phyloP scores from a whole-genome alignment of 1,140 invertebrate genomes.

The Dufourea novaeangliae region DNA sequence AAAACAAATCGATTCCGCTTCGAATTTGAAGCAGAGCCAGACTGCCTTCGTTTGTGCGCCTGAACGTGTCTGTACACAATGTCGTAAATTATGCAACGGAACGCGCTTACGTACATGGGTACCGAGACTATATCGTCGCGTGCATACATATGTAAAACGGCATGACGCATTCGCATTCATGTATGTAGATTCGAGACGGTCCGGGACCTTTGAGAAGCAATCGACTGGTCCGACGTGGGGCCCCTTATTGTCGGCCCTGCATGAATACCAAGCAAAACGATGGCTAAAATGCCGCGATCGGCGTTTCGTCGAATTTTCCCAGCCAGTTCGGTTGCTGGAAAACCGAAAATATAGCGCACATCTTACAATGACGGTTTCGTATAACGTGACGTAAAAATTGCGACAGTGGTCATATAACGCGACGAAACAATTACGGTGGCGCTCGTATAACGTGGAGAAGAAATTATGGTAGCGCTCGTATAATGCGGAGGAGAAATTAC shows the following conservation, averaged over 20 bases:
- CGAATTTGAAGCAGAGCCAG: background rate
- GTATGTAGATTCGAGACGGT: conserved; percentile 61
- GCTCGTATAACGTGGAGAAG: too few species aligned
- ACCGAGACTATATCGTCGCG: conserved; percentile 17
- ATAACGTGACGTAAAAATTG: too few species aligned
- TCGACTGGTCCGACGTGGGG: conserved; percentile 37
- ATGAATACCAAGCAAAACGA: conserved; percentile 30
- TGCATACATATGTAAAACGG: conserved; percentile 62
- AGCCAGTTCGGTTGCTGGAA: background rate
- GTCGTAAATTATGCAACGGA: conserved; percentile 55
- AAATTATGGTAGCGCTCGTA: too few species aligned
- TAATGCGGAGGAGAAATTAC: too few species aligned
- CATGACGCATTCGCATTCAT: conserved; percentile 64
- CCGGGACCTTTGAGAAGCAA: conserved; percentile 58
- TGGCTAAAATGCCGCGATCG: background rate
- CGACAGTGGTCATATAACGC: too few species aligned
- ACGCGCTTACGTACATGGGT: conserved; percentile 33
- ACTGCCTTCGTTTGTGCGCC: conserved; percentile 2
- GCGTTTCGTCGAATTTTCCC: conserved; percentile 13
- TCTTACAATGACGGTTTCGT: too few species aligned
- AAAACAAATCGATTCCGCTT: conserved; percentile 30
- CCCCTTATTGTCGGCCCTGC: conserved; percentile 31
- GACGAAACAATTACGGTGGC: too few species aligned
- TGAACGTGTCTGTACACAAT: background rate
- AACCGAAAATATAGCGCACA: background rate